Evolutionary conservation across 2,888 invertebrate species (phyloP), one percentile per base, ranked within the genome.

Genomic region (Harpagoxenus sublaevis): DNA sequence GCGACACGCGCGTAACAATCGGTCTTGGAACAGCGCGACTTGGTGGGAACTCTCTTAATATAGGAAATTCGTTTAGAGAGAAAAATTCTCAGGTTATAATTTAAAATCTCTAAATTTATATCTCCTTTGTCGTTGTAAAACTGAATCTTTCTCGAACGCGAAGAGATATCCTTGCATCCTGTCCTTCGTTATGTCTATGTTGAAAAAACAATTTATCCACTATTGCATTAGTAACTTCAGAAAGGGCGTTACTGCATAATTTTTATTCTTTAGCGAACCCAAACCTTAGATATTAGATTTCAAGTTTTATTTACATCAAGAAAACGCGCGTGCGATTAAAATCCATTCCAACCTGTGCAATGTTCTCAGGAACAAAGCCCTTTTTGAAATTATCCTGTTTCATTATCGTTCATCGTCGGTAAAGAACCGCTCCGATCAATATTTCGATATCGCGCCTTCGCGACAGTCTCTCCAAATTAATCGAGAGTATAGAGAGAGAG

Each of bases 391-490:
- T 45, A 62, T 62, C 31, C n/a, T 15, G 4, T 62, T 63, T 18
- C 45, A 12, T 51, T 45, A 8, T n/a, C 23, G n/a, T 75, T 55
- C 15, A 57, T 39, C 31, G 10, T 10, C 31, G n/a, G 48, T 18
- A 45, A 45, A 45, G 60, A 28, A 82, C 31, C 62, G 39, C 51
- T 31, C 23, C 48, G 60, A 82, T 10, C 45, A 42, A 78, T 55
- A 65, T 53, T 51, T 55, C 48, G 53, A 66, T 55, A 55, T 42
- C 12, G 63, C 65, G 39, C 45, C 45, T 48, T 45, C 9, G 55
- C 63, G 53, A 55, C 31, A n/a, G 55, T 55, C 55, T 66, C 45
- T n/a, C 28, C 28, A 31, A 68, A 66, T 68, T 65, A 65, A 77
- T 77, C 66, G 12, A 74, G 15, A 62, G n/a, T 5, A 6, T 4